phyloP scores from a whole-genome alignment of 2,113 vertebrate genomes.

The Otocyon megalotis region DNA sequence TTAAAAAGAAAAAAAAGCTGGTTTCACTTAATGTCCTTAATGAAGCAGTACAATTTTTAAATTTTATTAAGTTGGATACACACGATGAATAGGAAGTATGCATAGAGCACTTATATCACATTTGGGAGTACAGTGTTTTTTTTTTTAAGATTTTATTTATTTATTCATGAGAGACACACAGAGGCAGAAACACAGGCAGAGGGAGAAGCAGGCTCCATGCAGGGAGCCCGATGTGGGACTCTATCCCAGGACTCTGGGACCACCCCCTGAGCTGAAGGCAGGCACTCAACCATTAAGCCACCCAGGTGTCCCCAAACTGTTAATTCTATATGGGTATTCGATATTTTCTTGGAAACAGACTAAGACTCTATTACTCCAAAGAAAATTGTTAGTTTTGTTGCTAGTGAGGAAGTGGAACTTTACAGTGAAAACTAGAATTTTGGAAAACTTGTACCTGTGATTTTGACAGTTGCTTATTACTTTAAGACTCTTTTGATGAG shows the following conservation, averaged over 20 bases:
- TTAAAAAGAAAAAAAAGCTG: neutral
- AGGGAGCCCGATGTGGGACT: too few relatives aligned
- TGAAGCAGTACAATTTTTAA: neutral
- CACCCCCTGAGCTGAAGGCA: too few relatives aligned
- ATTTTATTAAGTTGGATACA: neutral
- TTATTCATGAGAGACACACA: too few relatives aligned
- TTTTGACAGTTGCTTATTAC: neutral
- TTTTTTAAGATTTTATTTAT: too few relatives aligned
- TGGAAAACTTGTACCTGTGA: neutral
- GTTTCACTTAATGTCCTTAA: neutral
- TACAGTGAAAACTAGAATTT: constrained; percentile 10
- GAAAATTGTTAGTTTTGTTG: constrained; percentile 39
- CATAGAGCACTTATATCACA: neutral
- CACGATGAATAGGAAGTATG: neutral
- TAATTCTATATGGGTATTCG: neutral
- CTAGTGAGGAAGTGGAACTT: neutral
- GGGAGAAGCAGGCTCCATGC: too few relatives aligned
- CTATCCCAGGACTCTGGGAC: too few relatives aligned
- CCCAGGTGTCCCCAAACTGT: neutral
- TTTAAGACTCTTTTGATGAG: neutral
- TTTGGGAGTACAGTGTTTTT: neutral
- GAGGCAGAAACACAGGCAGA: too few relatives aligned
- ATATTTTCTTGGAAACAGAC: neutral
- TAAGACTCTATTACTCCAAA: constrained; percentile 13
- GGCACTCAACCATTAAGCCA: too few relatives aligned